These are phyloP conservation scores for Pipa parva DNA, from an alignment of 2,113 vertebrate species.

Conservation along the genomic window DNA sequence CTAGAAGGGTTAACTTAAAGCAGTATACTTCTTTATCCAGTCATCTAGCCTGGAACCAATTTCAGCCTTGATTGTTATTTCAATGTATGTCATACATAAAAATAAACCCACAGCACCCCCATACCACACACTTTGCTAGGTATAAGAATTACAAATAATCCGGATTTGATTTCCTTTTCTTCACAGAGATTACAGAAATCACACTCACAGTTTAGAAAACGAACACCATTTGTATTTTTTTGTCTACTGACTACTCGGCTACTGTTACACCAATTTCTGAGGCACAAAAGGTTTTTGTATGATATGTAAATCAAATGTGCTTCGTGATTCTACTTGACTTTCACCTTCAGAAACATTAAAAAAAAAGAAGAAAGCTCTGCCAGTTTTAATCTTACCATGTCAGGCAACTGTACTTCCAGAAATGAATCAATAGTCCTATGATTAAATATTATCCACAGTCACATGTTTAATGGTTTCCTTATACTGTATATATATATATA, in stretches of 20 bases:
- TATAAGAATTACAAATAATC: conserved; percentile 19
- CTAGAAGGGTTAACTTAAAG: not conserved
- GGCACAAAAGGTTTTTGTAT: conserved; percentile 60
- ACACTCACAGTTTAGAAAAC: conserved; percentile 43
- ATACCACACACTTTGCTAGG: not conserved
- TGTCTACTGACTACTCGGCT: conserved; percentile 63
- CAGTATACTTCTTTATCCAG: not conserved
- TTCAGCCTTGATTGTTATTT: not conserved
- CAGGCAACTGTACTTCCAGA: conserved; percentile 30
- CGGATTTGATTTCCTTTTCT: conserved; percentile 36
- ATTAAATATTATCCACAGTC: too few species aligned
- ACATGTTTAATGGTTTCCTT: too few species aligned
- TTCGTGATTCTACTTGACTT: conserved; percentile 57
- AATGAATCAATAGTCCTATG: too few species aligned
- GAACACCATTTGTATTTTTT: conserved; percentile 51
- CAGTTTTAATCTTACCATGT: conserved; percentile 42
- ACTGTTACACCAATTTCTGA: conserved; percentile 62
- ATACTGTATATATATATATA: too few species aligned
- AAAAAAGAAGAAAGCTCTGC: conserved; percentile 43
- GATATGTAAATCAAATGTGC: conserved; percentile 60
- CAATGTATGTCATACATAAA: conserved; percentile 4
- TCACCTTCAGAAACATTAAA: too few species aligned
- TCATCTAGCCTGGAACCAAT: not conserved
- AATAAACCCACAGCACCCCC: conserved; percentile 2
- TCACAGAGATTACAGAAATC: conserved; percentile 43